A percentile compares a stretch with the other conserved stretches of the same genome.
These are phyloP conservation scores for Philonicus albiceps DNA, from an alignment of 2,888 invertebrate species.

Conservation along the genomic window DNA sequence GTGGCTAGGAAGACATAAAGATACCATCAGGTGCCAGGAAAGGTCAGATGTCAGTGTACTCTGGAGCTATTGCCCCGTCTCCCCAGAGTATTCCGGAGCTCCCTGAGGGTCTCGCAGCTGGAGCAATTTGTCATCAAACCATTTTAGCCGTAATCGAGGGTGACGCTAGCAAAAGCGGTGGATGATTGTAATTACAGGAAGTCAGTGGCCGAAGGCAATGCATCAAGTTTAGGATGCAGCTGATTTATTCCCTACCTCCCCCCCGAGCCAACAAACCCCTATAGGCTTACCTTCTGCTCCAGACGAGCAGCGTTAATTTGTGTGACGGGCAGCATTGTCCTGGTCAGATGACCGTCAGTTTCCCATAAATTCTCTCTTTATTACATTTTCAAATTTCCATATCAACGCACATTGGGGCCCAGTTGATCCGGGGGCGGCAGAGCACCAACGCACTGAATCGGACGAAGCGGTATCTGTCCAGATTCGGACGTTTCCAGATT, in stretches of 20 bases:
- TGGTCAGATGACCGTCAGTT: neutral
- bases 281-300: neutral
- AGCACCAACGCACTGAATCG: neutral
- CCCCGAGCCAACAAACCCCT: neutral
- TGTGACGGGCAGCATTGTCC: conserved; percentile 8
- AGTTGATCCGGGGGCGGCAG: neutral
- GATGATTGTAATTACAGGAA: conserved; percentile 31
- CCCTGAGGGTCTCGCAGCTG: neutral
- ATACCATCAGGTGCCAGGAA: neutral
- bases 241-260: conserved; percentile 15
- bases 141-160: conserved; percentile 24
- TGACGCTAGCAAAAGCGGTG: conserved; percentile 24
- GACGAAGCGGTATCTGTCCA: neutral
- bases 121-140: conserved; percentile 31
- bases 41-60: neutral
- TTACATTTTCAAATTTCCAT: conserved; percentile 38
- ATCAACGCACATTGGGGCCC: neutral
- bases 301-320: conserved; percentile 28
- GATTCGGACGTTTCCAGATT: conserved; percentile 17
- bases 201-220: conserved; percentile 1
- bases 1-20: neutral
- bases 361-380: neutral
- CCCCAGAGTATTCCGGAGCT: neutral
- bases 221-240: conserved; percentile 33
- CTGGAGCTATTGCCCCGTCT: neutral